Evolutionary conservation across 2,888 invertebrate species (phyloP), one percentile per base, ranked within the genome.

Genomic region (Macrosoma leucophasiata): DNA sequence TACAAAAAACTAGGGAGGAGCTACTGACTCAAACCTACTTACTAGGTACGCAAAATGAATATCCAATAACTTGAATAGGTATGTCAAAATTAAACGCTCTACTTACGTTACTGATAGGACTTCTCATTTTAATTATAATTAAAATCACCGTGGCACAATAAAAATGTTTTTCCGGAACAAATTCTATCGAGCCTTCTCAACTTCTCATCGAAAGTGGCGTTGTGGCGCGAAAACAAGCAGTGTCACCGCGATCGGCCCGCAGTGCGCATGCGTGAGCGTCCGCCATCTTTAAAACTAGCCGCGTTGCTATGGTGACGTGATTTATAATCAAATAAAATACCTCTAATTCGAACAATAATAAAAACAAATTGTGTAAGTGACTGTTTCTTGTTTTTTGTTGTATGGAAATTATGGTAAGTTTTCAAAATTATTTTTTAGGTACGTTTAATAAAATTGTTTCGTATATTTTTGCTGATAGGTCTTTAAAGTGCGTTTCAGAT

Each of bases 151-250:
- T n/a, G n/a, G n/a, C n/a, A 10, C 26, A 15, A 26, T 15, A 26
- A 15, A 26, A 15, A 26, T 15, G 17, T 15, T 26, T 8, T 26
- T 14, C 9, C 10, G 7, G 15, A 12, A 9, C 10, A 28, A 19
- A 10, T 15, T 19, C 14, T 15, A 26, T 15, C 14, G 15, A 26
- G n/a, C 14, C 13, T 28, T 17, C 18, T 17, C 28, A 17, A 18
- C 18, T 28, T 28, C 18, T 7, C 4, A 17, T 6, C 18, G 28
- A 33, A 34, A 30, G 14, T 15, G 29, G 14, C 17, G 41, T 40
- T 55, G 62, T 70, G 76, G 73, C 79, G 77, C 76, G 75, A 79
- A 77, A 77, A 70, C 68, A 56, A 52, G 54, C 73, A 77, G 77
- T 77, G 56, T 48, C 45, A 49, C 47, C 54, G 60, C 54, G 63